These are phyloP conservation scores for Oncorhynchus nerka DNA, from an alignment of 2,113 vertebrate species.

Conservation along the genomic window DNA sequence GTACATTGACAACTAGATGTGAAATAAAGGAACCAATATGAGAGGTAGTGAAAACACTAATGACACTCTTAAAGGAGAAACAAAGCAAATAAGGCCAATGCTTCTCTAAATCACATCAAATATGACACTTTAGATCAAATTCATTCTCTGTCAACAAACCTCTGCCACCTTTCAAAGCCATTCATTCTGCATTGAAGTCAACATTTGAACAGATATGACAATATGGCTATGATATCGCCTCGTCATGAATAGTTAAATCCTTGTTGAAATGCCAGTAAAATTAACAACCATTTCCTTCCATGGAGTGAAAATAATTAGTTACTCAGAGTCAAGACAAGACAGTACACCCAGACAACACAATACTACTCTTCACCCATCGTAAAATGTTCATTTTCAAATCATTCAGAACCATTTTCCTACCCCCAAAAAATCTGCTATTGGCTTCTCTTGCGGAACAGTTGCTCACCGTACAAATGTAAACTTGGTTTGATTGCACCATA, in stretches of 20 bases:
- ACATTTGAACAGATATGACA: constrained; percentile 25
- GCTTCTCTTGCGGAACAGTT: background rate
- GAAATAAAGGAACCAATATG: constrained; percentile 77
- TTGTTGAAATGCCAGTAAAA: constrained; percentile 51
- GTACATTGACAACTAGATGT: constrained; percentile 74
- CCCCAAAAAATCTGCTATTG: background rate
- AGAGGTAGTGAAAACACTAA: constrained; percentile 81
- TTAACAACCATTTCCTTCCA: constrained; percentile 27
- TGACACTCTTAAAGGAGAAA: constrained; percentile 42
- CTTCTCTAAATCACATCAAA: constrained; percentile 54
- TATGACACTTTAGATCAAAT: constrained; percentile 38
- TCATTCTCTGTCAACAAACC: constrained; percentile 40
- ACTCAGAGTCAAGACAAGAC: constrained; percentile 30
- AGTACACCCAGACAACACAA: constrained; percentile 42
- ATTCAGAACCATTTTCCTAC: background rate
- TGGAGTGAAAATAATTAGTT: constrained; percentile 41
- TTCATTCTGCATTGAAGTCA: constrained; percentile 33
- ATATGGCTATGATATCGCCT: constrained; percentile 26
- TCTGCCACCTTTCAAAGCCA: constrained; percentile 38
- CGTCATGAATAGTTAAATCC: constrained; percentile 60
- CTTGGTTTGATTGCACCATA: constrained; percentile 45
- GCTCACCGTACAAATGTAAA: constrained; percentile 69
- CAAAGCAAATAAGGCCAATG: constrained; percentile 64
- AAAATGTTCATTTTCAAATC: constrained; percentile 20
- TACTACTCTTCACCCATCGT: constrained; percentile 26